These are phyloP conservation scores for Tachina lurida DNA, from an alignment of 2,888 invertebrate species.

Conservation along the genomic window DNA sequence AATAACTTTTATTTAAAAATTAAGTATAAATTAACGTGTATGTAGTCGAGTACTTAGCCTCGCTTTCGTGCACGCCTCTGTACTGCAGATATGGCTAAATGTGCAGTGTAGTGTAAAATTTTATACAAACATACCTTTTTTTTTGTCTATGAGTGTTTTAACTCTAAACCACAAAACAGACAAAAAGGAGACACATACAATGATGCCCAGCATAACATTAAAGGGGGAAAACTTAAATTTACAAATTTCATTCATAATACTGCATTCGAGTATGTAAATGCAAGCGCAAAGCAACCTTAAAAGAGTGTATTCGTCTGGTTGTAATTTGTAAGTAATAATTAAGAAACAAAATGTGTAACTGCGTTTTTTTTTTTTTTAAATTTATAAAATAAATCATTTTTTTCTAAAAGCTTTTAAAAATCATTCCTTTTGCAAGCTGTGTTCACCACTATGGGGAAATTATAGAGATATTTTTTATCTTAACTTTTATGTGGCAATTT, in stretches of 20 bases:
- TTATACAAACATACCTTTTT: conserved; percentile 3
- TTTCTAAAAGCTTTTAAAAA: background rate
- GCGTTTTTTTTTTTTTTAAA: too few species aligned
- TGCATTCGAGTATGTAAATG: conserved; percentile 27
- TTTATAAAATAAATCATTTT: background rate
- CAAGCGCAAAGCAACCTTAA: background rate
- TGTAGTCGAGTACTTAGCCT: too few species aligned
- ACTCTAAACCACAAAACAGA: conserved; percentile 56
- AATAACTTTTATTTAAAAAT: too few species aligned
- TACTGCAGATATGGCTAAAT: too few species aligned
- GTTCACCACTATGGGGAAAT: background rate
- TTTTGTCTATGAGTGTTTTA: background rate
- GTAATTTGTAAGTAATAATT: background rate
- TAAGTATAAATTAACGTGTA: too few species aligned
- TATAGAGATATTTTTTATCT: background rate
- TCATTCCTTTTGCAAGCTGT: background rate
- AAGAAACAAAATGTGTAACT: too few species aligned
- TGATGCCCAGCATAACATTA: background rate
- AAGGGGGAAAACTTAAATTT: conserved; percentile 22
- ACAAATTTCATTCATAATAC: conserved; percentile 44
- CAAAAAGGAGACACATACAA: conserved; percentile 45
- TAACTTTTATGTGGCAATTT: conserved; percentile 62
- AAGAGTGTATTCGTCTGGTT: background rate
- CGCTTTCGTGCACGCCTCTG: too few species aligned
- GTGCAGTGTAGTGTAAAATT: background rate